Evolutionary conservation across 2,113 vertebrate species (phyloP).

Genomic region (Hemiscyllium ocellatum): DNA sequence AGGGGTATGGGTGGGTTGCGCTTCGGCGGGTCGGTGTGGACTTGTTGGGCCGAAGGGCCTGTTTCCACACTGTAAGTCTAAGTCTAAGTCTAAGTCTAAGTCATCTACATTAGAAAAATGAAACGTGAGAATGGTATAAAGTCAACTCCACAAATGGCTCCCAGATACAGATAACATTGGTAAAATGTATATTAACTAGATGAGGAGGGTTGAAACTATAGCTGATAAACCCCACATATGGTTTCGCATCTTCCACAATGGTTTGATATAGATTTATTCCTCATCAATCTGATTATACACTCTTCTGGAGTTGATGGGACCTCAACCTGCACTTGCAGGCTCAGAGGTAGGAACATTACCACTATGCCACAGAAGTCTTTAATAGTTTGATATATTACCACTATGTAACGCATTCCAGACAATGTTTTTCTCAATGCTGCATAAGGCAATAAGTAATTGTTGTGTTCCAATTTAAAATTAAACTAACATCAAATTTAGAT

Average conservation of each 20-base stretch:
- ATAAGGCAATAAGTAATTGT: neutral
- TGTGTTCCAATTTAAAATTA: neutral
- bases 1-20: no score
- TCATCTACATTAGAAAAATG: neutral
- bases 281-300: no score
- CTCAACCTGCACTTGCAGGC: no score
- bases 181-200: neutral
- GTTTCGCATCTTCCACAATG: neutral
- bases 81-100: no score
- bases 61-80: no score
- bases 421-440: neutral
- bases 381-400: neutral
- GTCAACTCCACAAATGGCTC: neutral
- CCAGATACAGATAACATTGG: neutral
- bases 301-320: no score
- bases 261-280: no score
- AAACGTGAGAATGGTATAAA: neutral
- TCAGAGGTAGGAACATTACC: no score
- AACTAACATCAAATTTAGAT: neutral
- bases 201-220: neutral
- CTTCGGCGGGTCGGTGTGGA: no score
- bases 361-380: no score
- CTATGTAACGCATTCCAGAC: neutral
- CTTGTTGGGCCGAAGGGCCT: no score
- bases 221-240: neutral